These are phyloP conservation scores for Marasmarcha lunaedactyla DNA, from an alignment of 2,888 invertebrate species.

Conservation along the genomic window DNA sequence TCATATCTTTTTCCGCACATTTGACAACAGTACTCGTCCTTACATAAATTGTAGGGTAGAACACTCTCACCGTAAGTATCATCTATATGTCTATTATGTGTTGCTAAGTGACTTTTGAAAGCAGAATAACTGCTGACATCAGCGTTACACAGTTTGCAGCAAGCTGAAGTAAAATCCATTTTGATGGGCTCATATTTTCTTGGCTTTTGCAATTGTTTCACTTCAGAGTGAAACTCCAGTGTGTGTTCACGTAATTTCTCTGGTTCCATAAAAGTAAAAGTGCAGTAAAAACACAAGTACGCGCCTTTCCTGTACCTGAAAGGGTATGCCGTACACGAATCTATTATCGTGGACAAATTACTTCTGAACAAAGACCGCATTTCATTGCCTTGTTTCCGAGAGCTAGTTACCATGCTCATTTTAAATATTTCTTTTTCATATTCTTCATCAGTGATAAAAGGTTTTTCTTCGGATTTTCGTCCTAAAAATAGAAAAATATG, in stretches of 20 bases:
- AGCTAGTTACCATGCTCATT: no score
- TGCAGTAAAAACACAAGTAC: conserved; percentile 55
- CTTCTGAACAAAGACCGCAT: conserved; percentile 41
- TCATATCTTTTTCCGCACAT: conserved; percentile 55
- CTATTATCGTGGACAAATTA: conserved; percentile 45
- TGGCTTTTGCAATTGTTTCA: conserved; percentile 34
- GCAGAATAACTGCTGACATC: conserved; percentile 34
- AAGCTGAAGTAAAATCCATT: conserved; percentile 44
- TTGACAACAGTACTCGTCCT: conserved; percentile 48
- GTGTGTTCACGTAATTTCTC: conserved; percentile 51
- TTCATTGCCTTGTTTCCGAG: conserved; percentile 22
- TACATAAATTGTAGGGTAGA: conserved; percentile 50
- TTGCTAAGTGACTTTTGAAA: conserved; percentile 38
- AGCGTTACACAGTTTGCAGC: conserved; percentile 41
- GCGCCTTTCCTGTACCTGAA: conserved; percentile 57
- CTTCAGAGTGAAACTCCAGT: conserved; percentile 30
- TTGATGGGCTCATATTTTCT: conserved; percentile 55
- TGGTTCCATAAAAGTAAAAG: conserved; percentile 46
- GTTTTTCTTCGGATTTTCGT: conserved; percentile 39
- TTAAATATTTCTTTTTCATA: conserved; percentile 16
- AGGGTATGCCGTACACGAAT: conserved; percentile 50
- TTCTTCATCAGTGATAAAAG: conserved; percentile 36
- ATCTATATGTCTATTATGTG: conserved; percentile 42
- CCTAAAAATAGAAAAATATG: conserved; percentile 66
- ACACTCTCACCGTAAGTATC: conserved; percentile 45